Conservation (phyloP, 2,888 invertebrate species). For the Stomorhina lunata region DNA sequence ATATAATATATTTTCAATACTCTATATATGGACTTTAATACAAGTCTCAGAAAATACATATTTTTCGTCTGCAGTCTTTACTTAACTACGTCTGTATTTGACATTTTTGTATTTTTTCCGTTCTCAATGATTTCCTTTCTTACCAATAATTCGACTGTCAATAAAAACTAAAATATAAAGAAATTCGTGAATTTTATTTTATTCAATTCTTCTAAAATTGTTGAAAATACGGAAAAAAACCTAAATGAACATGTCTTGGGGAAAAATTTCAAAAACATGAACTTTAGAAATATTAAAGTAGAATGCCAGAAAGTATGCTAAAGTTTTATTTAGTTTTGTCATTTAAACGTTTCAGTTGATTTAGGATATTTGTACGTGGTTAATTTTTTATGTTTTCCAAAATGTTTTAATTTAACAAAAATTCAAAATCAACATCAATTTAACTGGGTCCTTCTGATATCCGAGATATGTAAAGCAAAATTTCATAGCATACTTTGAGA, state of each 20-base stretch:
- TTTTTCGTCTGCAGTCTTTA: neutral
- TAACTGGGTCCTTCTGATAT: no score
- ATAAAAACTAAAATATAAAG: neutral
- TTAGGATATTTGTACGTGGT: neutral
- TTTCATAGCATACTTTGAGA: no score
- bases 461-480: no score
- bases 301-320: neutral
- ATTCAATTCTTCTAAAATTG: no score
- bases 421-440: no score
- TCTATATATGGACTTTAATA: no score
- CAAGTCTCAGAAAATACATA: no score
- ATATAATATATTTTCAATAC: no score
- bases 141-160: slow-evolving; percentile 1
- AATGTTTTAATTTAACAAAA: no score
- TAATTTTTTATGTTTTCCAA: neutral
- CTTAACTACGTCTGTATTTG: slow-evolving; percentile 2
- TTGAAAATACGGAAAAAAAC: no score
- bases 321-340: neutral
- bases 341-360: neutral
- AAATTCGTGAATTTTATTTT: neutral
- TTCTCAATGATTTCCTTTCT: no score
- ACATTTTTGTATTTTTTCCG: neutral
- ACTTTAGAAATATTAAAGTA: neutral
- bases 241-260: no score
- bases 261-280: neutral